Evolutionary conservation across 2,888 invertebrate genomes (phyloP).

Genomic region (Nineta flava): DNA sequence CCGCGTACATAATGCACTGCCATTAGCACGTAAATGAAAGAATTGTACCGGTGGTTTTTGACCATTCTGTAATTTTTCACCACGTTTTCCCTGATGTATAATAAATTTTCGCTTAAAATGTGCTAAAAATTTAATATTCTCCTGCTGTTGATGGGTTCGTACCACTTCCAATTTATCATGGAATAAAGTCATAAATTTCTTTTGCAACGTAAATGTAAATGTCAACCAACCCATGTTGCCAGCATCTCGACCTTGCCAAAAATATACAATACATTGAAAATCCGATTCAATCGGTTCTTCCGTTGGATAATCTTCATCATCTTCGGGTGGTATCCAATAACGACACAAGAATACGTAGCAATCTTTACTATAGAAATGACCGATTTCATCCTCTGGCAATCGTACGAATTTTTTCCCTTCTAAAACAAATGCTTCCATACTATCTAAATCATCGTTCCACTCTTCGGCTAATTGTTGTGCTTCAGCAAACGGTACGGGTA

Average conservation of each 20-base stretch:
- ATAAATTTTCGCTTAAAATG: constrained; percentile 93
- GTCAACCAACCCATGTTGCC: constrained; percentile 99
- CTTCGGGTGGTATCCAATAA: constrained; percentile 65
- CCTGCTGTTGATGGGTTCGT: constrained; percentile 94
- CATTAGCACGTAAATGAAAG: constrained; percentile 91
- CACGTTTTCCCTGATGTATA: constrained; percentile 75
- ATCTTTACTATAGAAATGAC: constrained; percentile 82
- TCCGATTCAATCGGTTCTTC: constrained; percentile 35
- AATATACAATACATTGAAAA: constrained; percentile 94
- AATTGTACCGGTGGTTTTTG: constrained; percentile 58
- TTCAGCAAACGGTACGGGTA: constrained; percentile 67
- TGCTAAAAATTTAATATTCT: constrained; percentile 94
- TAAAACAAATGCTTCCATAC: constrained; percentile 93
- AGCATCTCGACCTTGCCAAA: constrained; percentile 97
- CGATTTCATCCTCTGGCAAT: constrained; percentile 83
- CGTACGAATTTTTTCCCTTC: constrained; percentile 96
- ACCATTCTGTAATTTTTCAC: constrained; percentile 26
- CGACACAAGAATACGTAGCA: constrained; percentile 97
- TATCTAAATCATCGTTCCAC: constrained; percentile 97
- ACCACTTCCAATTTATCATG: constrained; percentile 87
- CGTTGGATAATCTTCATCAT: constrained; percentile 32
- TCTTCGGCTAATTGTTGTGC: constrained; percentile 82
- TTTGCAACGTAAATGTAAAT: constrained; percentile 91
- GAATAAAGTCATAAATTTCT: constrained; percentile 78
- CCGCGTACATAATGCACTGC: constrained; percentile 82